Conservation (phyloP, 1,140 invertebrate species). For the Ooceraea biroi region DNA sequence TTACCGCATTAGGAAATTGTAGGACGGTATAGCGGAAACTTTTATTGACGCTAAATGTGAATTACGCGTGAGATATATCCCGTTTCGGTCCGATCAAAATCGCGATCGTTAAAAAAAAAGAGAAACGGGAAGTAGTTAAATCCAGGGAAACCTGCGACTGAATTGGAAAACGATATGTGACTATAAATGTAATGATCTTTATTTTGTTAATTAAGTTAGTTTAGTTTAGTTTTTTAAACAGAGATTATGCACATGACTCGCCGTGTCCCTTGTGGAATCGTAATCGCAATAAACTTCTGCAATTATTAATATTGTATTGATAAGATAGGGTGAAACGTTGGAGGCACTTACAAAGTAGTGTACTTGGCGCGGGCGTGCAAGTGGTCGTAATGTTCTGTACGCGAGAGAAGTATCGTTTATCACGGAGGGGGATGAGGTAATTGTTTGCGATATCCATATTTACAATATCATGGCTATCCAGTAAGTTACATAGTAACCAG, state of each 20-base stretch:
- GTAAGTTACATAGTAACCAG: slow-evolving; percentile 65
- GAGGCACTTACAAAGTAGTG: neutral
- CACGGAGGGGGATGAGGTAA: slow-evolving; percentile 17
- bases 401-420: slow-evolving; percentile 44
- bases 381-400: neutral
- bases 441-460: slow-evolving; percentile 60
- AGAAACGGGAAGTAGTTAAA: slow-evolving; percentile 15
- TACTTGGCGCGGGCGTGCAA: neutral
- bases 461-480: slow-evolving; percentile 52
- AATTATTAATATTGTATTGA: slow-evolving; percentile 15
- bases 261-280: neutral
- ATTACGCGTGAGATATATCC: slow-evolving; percentile 25
- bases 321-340: slow-evolving; percentile 11
- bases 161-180: slow-evolving; percentile 41
- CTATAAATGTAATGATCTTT: slow-evolving; percentile 1
- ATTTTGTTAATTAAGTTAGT: neutral
- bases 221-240: neutral
- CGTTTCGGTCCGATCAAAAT: slow-evolving; percentile 15
- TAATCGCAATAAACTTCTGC: slow-evolving; percentile 12
- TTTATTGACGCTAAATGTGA: slow-evolving; percentile 12
- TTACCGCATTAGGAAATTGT: slow-evolving; percentile 41
- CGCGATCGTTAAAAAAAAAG: neutral
- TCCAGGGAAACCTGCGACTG: neutral
- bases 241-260: slow-evolving; percentile 20
- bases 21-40: neutral